A percentile compares a stretch with the other conserved stretches of the same genome.
These are phyloP conservation scores for Gnatocerus cornutus DNA, from an alignment of 2,888 invertebrate genomes.

Conservation along the genomic window DNA sequence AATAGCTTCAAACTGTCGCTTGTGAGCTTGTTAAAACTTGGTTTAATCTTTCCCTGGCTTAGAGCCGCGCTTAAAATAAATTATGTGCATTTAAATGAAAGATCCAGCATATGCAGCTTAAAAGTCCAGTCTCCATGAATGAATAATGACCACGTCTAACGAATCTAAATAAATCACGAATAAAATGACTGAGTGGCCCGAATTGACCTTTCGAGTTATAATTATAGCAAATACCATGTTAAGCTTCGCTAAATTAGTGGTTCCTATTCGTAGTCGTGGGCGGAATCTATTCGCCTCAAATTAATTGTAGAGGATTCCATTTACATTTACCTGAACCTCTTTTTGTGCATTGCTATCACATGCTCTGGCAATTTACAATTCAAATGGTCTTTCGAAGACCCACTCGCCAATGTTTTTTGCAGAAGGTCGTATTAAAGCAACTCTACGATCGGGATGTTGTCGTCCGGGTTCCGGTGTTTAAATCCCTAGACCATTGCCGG, in stretches of 20 bases:
- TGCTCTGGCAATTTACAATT: constrained; percentile 29
- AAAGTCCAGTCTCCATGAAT: constrained; percentile 9
- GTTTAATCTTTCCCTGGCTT: constrained; percentile 3
- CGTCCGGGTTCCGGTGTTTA: constrained; percentile 12
- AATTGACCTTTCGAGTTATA: neutral
- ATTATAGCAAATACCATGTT: neutral
- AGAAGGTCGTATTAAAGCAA: constrained; percentile 20
- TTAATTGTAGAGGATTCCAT: neutral
- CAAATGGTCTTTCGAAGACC: constrained; percentile 11
- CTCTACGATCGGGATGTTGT: constrained; percentile 16
- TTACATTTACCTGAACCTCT: neutral
- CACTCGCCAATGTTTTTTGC: constrained; percentile 6
- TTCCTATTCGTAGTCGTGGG: neutral
- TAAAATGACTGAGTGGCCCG: neutral
- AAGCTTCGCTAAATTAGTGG: neutral
- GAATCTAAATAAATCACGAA: neutral
- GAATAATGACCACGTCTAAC: neutral
- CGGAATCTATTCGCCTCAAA: neutral
- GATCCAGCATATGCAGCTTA: neutral
- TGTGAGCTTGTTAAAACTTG: constrained; percentile 13
- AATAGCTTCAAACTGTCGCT: constrained; percentile 4
- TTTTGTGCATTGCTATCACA: neutral
- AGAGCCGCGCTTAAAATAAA: constrained; percentile 14
- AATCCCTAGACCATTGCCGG: constrained; percentile 14
- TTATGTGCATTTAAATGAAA: constrained; percentile 30